Evolutionary conservation across 2,113 vertebrate genomes (phyloP), one percentile per base, ranked within the genome.

Genomic region (Neogale vison): DNA sequence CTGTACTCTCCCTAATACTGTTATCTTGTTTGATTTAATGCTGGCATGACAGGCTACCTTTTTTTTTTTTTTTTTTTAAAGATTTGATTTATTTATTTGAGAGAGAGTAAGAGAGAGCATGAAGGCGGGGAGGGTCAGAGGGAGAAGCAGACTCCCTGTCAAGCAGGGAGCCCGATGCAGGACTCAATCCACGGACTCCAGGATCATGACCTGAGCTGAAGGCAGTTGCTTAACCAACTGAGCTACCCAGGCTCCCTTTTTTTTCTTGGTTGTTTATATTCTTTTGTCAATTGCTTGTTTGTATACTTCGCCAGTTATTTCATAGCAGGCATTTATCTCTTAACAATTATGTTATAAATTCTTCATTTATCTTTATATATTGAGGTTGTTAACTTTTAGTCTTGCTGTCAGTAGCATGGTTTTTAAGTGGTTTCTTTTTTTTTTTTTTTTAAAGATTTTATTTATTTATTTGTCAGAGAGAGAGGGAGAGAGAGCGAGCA

Each of bases 251-350:
- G 57, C 57, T 59, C 23, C 57, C 24, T 18, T 21, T 45, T 77
- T 42, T 42, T n/a, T 26, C 67, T 59, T 63, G 5, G 6, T 74
- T 3, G 59, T 84, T 84, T 85, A 80, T 63, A 82, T 52, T 61
- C 18, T 88, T 90, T 79, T 85, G 24, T 84, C 26, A 93, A 59
- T 77, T 96, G 23, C 29, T 87, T 63, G 13, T 65, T 83, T 89
- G 10, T 89, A 20, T 61, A 11, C 34, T 39, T 93, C 69, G 24
- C 26, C 39, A 76, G 7, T 47, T 83, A 45, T 59, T 83, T 83
- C 80, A 72, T 86, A 92, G 39, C 26, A 86, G 39, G n/a, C 34
- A 80, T 86, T 96, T 39, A 82, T 94, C 52, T 84, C 71, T 87
- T 90, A 93, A 24, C 72, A 93, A 20, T 81, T 91, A 34, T 20